Conservation (phyloP, 2,888 invertebrate genomes). For the Holacanthella duospinosa region DNA sequence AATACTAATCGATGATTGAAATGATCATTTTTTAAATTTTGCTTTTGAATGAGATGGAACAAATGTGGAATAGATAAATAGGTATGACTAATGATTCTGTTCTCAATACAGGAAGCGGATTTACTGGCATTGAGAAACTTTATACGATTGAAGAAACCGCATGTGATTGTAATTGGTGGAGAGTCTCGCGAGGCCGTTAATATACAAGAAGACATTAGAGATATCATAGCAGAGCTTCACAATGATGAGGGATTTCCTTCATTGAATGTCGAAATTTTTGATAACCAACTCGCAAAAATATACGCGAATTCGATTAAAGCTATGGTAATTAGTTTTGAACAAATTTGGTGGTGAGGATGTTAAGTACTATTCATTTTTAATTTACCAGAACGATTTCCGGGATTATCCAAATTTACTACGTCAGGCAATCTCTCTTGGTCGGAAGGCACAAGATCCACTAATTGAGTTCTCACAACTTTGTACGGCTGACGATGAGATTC, state of each 20-base stretch:
- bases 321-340: slow-evolving; percentile 45
- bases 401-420: slow-evolving; percentile 84
- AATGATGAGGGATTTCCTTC: slow-evolving; percentile 77
- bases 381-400: slow-evolving; percentile 61
- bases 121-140: slow-evolving; percentile 63
- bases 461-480: slow-evolving; percentile 93
- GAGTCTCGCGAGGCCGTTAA: slow-evolving; percentile 78
- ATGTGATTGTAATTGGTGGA: slow-evolving; percentile 80
- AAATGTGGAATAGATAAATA: too few species aligned
- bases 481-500: slow-evolving; percentile 89
- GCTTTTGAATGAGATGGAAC: background rate
- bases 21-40: too few species aligned
- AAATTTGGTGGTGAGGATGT: background rate
- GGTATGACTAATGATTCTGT: too few species aligned
- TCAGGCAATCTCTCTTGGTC: slow-evolving; percentile 84
- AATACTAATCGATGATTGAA: too few species aligned
- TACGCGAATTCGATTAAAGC: slow-evolving; percentile 86
- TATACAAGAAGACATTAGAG: slow-evolving; percentile 66
- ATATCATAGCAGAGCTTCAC: slow-evolving; percentile 59
- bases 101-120: slow-evolving; percentile 57
- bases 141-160: slow-evolving; percentile 80
- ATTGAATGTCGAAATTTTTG: slow-evolving; percentile 80
- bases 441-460: slow-evolving; percentile 87
- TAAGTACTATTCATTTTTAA: slow-evolving; percentile 1
- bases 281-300: slow-evolving; percentile 85